Conservation (phyloP, 2,888 invertebrate genomes). For the Merodon equestris region DNA sequence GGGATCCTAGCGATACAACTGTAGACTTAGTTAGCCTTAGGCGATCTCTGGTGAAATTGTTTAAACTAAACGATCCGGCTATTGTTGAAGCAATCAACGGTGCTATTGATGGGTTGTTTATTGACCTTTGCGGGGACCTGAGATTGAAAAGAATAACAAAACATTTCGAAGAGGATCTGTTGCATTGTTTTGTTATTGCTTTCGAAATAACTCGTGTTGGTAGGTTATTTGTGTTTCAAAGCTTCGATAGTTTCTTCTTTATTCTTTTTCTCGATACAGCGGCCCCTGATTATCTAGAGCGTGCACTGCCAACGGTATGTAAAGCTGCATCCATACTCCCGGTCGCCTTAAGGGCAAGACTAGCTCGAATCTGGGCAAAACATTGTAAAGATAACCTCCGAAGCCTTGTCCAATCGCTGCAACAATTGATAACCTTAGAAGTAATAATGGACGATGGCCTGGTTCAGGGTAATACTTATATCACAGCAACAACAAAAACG, state of each 20-base stretch:
- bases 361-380: slow-evolving; percentile 89
- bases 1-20: slow-evolving; percentile 71
- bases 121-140: slow-evolving; percentile 68
- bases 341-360: slow-evolving; percentile 85
- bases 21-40: slow-evolving; percentile 83
- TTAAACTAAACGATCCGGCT: slow-evolving; percentile 70
- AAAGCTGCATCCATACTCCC: slow-evolving; percentile 88
- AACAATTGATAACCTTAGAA: slow-evolving; percentile 92
- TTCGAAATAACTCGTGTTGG: slow-evolving; percentile 88
- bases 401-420: slow-evolving; percentile 87
- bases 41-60: slow-evolving; percentile 80
- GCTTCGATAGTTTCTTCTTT: too few species aligned
- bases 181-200: slow-evolving; percentile 84
- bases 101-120: slow-evolving; percentile 70
- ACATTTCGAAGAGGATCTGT: slow-evolving; percentile 73
- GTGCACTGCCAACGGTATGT: slow-evolving; percentile 88
- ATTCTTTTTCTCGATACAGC: slow-evolving; percentile 77
- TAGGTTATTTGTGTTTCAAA: slow-evolving; percentile 71
- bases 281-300: slow-evolving; percentile 89
- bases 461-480: slow-evolving; percentile 91
- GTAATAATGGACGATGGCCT: slow-evolving; percentile 89
- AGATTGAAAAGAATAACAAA: slow-evolving; percentile 63
- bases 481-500: slow-evolving; percentile 91
- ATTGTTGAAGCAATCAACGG: slow-evolving; percentile 75
- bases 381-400: slow-evolving; percentile 84